Percentiles rank a stretch among this genome's conserved stretches.
Evolutionary conservation across 2,113 vertebrate genomes (phyloP).

Genomic region (Otocyon megalotis): DNA sequence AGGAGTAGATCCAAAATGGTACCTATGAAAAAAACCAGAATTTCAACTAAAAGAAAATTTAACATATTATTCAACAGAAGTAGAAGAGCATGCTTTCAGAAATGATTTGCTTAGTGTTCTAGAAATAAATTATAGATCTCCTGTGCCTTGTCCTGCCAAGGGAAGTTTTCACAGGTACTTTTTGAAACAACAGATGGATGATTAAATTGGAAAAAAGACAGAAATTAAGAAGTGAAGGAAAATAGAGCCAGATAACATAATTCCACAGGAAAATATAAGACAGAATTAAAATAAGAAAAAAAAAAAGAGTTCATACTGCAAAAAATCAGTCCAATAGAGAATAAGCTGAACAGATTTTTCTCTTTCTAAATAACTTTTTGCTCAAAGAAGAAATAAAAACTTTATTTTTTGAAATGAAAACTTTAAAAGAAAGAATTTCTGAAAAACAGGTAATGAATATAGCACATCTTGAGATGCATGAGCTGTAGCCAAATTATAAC

Average conservation of each 20-base stretch:
- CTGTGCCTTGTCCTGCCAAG: not conserved
- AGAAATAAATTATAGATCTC: not conserved
- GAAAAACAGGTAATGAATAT: not conserved
- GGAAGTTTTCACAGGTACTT: not conserved
- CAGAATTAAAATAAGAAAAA: not conserved
- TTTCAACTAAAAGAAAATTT: not conserved
- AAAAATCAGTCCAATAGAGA: not conserved
- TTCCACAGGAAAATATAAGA: constrained; percentile 27
- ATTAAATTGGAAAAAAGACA: not conserved
- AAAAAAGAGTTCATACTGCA: not conserved
- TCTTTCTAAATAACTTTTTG: constrained; percentile 44
- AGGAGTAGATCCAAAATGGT: not conserved
- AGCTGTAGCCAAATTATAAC: not conserved
- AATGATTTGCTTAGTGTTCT: not conserved
- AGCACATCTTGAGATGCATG: not conserved
- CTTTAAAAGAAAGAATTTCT: constrained; percentile 9
- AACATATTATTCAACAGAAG: not conserved
- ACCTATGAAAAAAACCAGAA: not conserved
- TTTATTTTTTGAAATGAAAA: not conserved
- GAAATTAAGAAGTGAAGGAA: not conserved
- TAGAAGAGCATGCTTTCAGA: not conserved
- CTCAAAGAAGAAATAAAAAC: not conserved
- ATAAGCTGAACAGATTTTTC: not conserved
- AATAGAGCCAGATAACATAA: not conserved
- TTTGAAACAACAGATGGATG: not conserved